Evolutionary conservation across 2,888 invertebrate species (phyloP).

Genomic region (Drosophila hamatofila): DNA sequence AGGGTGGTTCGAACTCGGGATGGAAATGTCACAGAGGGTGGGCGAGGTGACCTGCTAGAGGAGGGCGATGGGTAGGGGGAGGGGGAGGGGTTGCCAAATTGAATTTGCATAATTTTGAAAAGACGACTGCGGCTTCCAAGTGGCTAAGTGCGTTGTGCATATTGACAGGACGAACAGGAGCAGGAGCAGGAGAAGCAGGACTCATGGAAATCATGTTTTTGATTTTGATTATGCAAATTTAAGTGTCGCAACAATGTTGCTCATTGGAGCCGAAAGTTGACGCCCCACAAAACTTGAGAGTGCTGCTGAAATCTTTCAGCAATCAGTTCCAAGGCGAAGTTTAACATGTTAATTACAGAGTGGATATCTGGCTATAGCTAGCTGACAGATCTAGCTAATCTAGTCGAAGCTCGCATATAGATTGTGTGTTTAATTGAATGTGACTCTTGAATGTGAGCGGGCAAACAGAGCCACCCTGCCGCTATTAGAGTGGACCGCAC

Average conservation of each 20-base stretch:
- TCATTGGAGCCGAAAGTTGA: constrained; percentile 68
- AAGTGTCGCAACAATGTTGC: constrained; percentile 82
- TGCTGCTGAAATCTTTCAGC: constrained; percentile 23
- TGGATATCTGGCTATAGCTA: background rate
- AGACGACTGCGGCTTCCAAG: constrained; percentile 75
- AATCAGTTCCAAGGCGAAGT: constrained; percentile 43
- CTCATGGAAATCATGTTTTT: constrained; percentile 78
- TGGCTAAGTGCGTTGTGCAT: constrained; percentile 70
- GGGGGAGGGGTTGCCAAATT: constrained; percentile 64
- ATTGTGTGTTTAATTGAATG: constrained; percentile 13
- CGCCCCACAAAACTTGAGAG: constrained; percentile 42
- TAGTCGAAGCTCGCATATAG: constrained; percentile 5
- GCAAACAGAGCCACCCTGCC: background rate
- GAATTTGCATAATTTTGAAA: constrained; percentile 80
- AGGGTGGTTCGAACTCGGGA: constrained; percentile 6
- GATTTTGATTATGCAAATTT: constrained; percentile 83
- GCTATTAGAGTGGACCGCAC: constrained; percentile 27
- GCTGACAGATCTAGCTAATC: background rate
- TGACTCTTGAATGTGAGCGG: constrained; percentile 8
- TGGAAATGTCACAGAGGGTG: constrained; percentile 8
- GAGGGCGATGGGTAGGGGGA: background rate
- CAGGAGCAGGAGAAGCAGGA: constrained; percentile 9
- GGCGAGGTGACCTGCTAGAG: background rate
- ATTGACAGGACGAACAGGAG: constrained; percentile 61
- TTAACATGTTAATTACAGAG: constrained; percentile 64